Evolutionary conservation across 2,113 vertebrate genomes (phyloP), one percentile per base, ranked within the genome.

Genomic region (Hippoglossus stenolepis): DNA sequence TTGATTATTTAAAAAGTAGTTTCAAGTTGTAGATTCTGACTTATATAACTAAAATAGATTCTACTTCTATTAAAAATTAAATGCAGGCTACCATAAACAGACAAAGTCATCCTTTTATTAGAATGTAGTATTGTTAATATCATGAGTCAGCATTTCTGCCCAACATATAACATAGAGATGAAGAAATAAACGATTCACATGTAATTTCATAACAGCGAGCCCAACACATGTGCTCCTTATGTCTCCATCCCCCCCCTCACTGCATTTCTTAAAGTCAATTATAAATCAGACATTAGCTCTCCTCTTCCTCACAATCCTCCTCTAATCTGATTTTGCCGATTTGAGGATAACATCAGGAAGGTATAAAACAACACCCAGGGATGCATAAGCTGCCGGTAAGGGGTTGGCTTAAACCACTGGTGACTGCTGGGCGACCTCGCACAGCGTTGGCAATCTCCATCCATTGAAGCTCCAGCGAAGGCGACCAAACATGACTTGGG

Each of bases 251-350:
- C 31, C 1, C 31, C 31, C 31, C 31, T 35, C 7, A 38, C 35
- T 38, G 9, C 35, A 35, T 80, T 72, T 8, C 35, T 79, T 38
- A 72, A 80, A 77, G 79, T 78, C 62, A 72, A 82, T 85, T 86
- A 83, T 66, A 57, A 54, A 51, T 61, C 23, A 15, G 59, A 43
- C 72, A 35, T 72, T 47, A 85, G 53, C 83, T 75, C 43, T 65
- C 35, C 31, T 17, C 65, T 82, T 82, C 66, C 73, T 75, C 40
- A 28, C 23, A 83, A 84, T 87, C 85, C 73, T 24, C 66, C 26
- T 15, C 26, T 89, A 87, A 87, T 85, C 86, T 85, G 67, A 85
- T 85, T 85, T 71, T 67, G 20, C 59, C 74, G 83, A 73, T 85
- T 79, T 88, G 43, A 65, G 77, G 77, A 76, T 84, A 61, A 83